Conservation (phyloP, 2,888 invertebrate genomes). For the Ormyrus nitidulus region DNA sequence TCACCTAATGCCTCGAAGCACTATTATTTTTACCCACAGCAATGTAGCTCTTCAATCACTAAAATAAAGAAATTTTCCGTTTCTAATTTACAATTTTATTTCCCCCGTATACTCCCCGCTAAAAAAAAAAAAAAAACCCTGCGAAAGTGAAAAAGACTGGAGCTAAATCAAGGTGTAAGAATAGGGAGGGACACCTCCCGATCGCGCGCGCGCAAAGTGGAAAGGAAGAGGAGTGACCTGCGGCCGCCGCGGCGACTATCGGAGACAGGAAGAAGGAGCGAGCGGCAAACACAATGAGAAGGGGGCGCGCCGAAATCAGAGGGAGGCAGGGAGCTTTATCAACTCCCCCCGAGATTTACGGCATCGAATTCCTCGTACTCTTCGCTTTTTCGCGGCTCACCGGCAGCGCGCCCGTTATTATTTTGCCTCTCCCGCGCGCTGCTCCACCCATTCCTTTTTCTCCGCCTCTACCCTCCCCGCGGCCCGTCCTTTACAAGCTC, state of each 20-base stretch:
- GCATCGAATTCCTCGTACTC: slow-evolving; percentile 13
- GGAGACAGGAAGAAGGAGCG: slow-evolving; percentile 10
- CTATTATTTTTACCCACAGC: too few relatives aligned
- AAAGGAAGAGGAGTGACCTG: not conserved
- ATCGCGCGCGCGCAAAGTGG: not conserved
- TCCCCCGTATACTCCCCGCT: too few relatives aligned
- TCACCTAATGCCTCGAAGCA: too few relatives aligned
- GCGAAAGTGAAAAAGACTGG: too few relatives aligned
- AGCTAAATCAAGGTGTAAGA: too few relatives aligned
- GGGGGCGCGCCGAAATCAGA: slow-evolving; percentile 4
- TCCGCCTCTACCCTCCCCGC: not conserved
- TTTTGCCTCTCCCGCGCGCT: not conserved
- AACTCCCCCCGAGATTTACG: slow-evolving; percentile 27
- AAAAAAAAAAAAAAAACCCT: too few relatives aligned
- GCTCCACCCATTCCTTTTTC: not conserved
- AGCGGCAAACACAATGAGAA: too few relatives aligned
- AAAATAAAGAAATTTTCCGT: too few relatives aligned
- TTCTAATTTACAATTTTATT: too few relatives aligned
- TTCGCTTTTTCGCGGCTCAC: not conserved
- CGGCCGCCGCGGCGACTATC: not conserved
- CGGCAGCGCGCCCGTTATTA: not conserved
- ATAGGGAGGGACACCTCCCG: too few relatives aligned
- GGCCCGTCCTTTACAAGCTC: slow-evolving; percentile 16
- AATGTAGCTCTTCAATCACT: too few relatives aligned
- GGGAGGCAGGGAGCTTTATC: slow-evolving; percentile 4